Conservation (phyloP, 2,888 invertebrate genomes). For the Uloborus plumipes region DNA sequence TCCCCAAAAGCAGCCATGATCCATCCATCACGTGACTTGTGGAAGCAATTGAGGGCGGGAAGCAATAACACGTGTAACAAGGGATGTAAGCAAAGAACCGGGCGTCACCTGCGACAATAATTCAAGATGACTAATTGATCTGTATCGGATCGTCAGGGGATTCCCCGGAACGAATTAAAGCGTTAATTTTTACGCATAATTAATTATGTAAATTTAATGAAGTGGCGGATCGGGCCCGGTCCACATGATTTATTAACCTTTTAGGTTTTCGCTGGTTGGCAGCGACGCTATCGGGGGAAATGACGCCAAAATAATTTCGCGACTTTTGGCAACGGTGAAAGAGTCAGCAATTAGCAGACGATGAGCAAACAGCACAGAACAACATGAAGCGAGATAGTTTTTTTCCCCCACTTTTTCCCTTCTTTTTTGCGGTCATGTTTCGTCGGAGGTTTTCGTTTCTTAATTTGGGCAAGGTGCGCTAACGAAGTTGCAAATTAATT, state of each 20-base stretch:
- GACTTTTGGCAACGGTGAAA: conserved; percentile 40
- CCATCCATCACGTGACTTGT: conserved; percentile 30
- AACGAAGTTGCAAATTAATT: conserved; percentile 59
- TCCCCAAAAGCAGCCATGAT: conserved; percentile 26
- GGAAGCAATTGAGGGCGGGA: not conserved
- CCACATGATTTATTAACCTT: conserved; percentile 58
- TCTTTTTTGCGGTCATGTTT: not conserved
- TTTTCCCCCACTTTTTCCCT: conserved; percentile 2
- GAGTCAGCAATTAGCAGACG: conserved; percentile 49
- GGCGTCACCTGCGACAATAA: conserved; percentile 46
- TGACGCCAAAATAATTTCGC: conserved; percentile 55
- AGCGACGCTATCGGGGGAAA: conserved; percentile 40
- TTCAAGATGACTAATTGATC: conserved; percentile 61
- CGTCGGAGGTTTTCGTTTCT: conserved; percentile 16
- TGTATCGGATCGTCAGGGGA: conserved; percentile 51
- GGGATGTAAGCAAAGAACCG: conserved; percentile 54
- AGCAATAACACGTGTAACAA: conserved; percentile 44
- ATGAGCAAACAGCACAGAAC: conserved; percentile 16
- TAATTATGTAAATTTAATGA: conserved; percentile 63
- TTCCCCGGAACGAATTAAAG: conserved; percentile 49
- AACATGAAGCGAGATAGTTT: not conserved
- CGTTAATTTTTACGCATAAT: conserved; percentile 63
- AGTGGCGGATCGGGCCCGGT: conserved; percentile 48
- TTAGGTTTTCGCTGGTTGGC: conserved; percentile 41
- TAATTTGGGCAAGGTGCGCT: conserved; percentile 1